These are phyloP conservation scores for Anthophora plumipes DNA, from an alignment of 2,888 invertebrate species.

Conservation along the genomic window DNA sequence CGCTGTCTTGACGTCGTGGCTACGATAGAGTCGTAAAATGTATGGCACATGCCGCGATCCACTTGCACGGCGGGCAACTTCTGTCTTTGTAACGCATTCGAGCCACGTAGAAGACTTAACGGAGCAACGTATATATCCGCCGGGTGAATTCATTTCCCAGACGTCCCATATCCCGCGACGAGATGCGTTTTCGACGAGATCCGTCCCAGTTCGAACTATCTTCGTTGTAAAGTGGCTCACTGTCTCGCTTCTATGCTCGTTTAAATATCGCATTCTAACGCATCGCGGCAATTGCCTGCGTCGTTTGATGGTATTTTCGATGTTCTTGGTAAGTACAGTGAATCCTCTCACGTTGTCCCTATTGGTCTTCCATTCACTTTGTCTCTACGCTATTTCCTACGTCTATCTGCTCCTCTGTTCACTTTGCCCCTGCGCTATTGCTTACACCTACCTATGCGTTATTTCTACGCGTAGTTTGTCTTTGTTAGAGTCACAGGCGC, in stretches of 20 bases:
- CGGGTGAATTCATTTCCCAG: constrained; percentile 60
- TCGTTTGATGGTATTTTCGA: too few relatives aligned
- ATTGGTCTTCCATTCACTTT: too few relatives aligned
- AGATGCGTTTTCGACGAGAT: constrained; percentile 35
- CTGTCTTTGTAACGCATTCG: constrained; percentile 43
- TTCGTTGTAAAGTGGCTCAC: background rate
- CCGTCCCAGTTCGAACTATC: background rate
- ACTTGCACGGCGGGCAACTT: constrained; percentile 32
- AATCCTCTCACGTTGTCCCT: too few relatives aligned
- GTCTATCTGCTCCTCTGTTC: too few relatives aligned
- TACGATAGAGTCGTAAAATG: constrained; percentile 44
- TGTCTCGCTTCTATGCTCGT: background rate
- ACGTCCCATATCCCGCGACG: constrained; percentile 35
- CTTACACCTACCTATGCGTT: too few relatives aligned
- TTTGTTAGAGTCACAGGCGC: too few relatives aligned
- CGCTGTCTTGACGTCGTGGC: constrained; percentile 28
- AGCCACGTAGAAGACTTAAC: constrained; percentile 60
- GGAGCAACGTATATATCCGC: constrained; percentile 26
- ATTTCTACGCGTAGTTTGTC: too few relatives aligned
- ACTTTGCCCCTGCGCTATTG: too few relatives aligned
- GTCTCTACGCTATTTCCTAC: too few relatives aligned
- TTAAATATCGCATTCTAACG: constrained; percentile 6
- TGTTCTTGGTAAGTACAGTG: too few relatives aligned
- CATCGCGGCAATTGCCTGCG: constrained; percentile 14
- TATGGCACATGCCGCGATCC: constrained; percentile 23